Conservation (phyloP, 2,797 vertebrate genomes). For the Acrossocheilus wenchowensis region DNA sequence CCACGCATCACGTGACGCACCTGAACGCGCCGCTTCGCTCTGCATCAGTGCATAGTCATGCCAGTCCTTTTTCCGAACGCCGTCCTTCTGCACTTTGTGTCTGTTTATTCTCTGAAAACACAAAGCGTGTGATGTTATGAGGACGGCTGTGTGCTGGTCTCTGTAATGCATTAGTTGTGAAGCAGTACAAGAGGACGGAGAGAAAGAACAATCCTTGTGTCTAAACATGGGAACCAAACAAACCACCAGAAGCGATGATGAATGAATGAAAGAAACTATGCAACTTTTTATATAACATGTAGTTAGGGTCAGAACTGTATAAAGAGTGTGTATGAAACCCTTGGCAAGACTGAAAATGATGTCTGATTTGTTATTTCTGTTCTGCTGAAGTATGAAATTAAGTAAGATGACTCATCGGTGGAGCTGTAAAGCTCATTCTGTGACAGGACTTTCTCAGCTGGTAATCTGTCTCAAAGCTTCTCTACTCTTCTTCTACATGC, state of each 20-base stretch:
- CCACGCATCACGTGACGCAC: conserved; percentile 66
- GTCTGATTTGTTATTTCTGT: background rate
- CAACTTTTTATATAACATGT: background rate
- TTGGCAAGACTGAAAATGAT: background rate
- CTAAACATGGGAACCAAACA: background rate
- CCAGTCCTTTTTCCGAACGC: conserved; percentile 87
- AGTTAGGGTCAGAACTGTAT: background rate
- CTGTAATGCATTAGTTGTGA: background rate
- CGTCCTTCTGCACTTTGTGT: conserved; percentile 40
- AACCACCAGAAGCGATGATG: background rate
- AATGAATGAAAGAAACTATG: background rate
- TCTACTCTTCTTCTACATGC: background rate
- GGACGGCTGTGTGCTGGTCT: background rate
- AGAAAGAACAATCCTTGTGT: background rate
- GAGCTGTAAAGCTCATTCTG: background rate
- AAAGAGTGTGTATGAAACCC: background rate
- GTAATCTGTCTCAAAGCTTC: background rate
- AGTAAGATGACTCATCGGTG: too few species aligned
- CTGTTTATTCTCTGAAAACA: conserved; percentile 77
- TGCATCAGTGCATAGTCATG: conserved; percentile 87
- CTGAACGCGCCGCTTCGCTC: conserved; percentile 83
- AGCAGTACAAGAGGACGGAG: background rate
- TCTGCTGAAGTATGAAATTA: background rate
- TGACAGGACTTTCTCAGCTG: background rate
- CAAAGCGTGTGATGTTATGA: conserved; percentile 1